Conservation (phyloP, 1,140 invertebrate genomes). For the Choristoneura fumiferana region DNA sequence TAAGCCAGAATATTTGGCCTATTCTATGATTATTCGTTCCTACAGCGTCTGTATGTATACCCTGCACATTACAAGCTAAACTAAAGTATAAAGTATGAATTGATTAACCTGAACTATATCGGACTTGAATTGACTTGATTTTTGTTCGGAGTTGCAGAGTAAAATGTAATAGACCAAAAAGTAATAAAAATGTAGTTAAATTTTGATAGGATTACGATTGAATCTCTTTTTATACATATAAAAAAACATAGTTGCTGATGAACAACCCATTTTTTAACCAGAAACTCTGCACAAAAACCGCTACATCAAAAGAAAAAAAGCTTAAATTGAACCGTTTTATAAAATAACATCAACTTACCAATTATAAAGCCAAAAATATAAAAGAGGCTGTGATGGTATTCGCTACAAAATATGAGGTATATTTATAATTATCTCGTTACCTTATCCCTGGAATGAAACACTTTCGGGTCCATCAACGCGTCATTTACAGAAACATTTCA, state of each 20-base stretch:
- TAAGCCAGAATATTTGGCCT: slow-evolving; percentile 26
- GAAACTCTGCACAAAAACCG: background rate
- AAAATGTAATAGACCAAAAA: too few relatives aligned
- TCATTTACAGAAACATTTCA: background rate
- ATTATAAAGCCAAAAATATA: slow-evolving; percentile 22
- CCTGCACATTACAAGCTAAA: slow-evolving; percentile 25
- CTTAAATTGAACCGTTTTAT: slow-evolving; percentile 26
- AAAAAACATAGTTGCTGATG: too few relatives aligned
- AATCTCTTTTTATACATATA: too few relatives aligned
- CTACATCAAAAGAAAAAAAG: background rate
- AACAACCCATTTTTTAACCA: too few relatives aligned
- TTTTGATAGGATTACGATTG: too few relatives aligned
- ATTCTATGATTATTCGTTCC: slow-evolving; percentile 26
- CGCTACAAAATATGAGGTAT: slow-evolving; percentile 73
- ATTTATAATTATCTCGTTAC: slow-evolving; percentile 48
- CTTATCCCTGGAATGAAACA: slow-evolving; percentile 33
- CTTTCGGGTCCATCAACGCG: background rate
- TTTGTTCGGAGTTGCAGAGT: too few relatives aligned
- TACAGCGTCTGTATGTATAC: slow-evolving; percentile 21
- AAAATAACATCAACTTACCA: slow-evolving; percentile 35
- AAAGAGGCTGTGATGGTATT: background rate
- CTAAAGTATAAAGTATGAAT: too few relatives aligned
- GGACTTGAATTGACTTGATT: too few relatives aligned
- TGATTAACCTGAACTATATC: too few relatives aligned
- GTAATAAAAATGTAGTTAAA: too few relatives aligned